Base-by-base conservation (phyloP, 1,140 invertebrate genomes). In the Neoseiulus cucumeris region DNA sequence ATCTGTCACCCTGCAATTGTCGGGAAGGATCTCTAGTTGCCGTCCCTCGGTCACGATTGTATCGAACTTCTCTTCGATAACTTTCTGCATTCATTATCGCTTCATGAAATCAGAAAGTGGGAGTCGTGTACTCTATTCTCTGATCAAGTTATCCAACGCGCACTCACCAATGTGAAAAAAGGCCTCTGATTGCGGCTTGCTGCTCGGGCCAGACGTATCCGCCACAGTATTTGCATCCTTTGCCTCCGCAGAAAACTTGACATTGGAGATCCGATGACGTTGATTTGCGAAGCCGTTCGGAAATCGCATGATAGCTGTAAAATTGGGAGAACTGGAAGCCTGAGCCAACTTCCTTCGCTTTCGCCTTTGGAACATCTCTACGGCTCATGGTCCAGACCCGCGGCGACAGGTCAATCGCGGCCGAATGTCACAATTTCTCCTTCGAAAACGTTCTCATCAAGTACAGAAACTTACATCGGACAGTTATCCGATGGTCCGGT, bases 151-250 rank as follows among this genome's bases (percentile, higher is more conserved):
- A 12, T 44, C 12, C 2, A 41, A 68, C 22, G 44, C 2, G n/a
- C 22, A 72, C 75, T 80, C 77, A 89, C 87, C 87, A 90, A 71
- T 87, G 84, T 17, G 87, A 89, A 74, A 84, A 90, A 12, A 91
- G 76, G 65, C 85, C 86, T 67, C 83, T 79, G 67, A 91, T 82
- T 0, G 85, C 86, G 77, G 83, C 82, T 69, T 84, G 80, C 22
- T 83, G 80, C 0, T 78, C 74, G 7, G 76, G 79, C 82, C 85
- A 86, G 39, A 77, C 74, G 65, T 82, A 80, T 0, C 82, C 78
- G 67, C 79, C 81, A 73, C 89, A 87, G 76, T 89, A 90, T 73
- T 86, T 85, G 76, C 87, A 91, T 68, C 82, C 80, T 45, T 81
- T 79, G 0, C 88, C 87, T 0, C 87, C 86, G 74, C 88, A 89